These are phyloP conservation scores for Geococcyx californianus DNA, from an alignment of 2,113 vertebrate genomes.

Conservation along the genomic window DNA sequence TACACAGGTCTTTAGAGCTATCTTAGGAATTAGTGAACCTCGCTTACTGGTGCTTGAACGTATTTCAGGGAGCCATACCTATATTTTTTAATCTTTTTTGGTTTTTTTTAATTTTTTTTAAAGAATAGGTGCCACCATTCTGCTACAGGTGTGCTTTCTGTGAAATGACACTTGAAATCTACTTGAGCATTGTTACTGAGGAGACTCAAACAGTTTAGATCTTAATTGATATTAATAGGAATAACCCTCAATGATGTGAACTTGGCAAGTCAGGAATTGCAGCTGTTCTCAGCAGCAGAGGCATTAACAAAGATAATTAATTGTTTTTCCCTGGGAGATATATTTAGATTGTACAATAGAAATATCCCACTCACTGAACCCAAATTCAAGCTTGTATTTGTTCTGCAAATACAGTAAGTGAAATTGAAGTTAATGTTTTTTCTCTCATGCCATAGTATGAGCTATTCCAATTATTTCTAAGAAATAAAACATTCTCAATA, in stretches of 20 bases:
- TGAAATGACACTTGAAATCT: not conserved
- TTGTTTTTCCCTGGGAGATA: conserved; percentile 56
- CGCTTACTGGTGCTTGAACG: fast-evolving
- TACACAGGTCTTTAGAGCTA: not conserved
- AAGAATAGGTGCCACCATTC: not conserved
- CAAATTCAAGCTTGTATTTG: not conserved
- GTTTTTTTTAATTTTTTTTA: not conserved
- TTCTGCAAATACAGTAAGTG: not conserved
- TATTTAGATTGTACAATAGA: conserved; percentile 29
- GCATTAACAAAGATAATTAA: conserved; percentile 62
- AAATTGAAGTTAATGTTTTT: not conserved
- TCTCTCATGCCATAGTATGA: not conserved
- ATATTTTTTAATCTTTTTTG: not conserved
- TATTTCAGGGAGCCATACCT: not conserved
- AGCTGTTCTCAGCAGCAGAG: conserved; percentile 51
- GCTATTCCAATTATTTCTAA: not conserved
- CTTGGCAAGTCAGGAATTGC: conserved; percentile 56
- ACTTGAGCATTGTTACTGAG: not conserved
- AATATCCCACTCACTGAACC: conserved; percentile 27
- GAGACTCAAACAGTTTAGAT: conserved; percentile 12
- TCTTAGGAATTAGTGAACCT: too few species aligned
- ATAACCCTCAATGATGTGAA: conserved; percentile 27
- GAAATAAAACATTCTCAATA: not conserved
- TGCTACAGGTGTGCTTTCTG: not conserved
- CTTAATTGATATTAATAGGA: conserved; percentile 66